These are phyloP conservation scores for Perithous albicinctus DNA, from an alignment of 2,888 invertebrate species.

Conservation along the genomic window DNA sequence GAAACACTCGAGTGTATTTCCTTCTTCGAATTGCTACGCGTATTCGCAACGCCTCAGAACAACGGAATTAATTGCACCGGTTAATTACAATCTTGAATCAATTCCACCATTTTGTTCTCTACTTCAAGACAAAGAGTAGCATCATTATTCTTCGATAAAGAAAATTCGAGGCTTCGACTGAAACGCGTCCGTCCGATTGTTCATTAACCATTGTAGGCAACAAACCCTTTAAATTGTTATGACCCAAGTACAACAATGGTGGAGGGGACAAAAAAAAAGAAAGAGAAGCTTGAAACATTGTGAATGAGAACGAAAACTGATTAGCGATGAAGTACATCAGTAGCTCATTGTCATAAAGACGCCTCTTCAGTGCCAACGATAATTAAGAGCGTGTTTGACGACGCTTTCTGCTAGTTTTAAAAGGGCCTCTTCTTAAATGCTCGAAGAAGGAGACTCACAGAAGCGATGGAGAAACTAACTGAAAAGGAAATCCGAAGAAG, in stretches of 20 bases:
- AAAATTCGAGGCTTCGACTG: neutral
- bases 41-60: constrained; percentile 59
- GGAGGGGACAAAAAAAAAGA: constrained; percentile 28
- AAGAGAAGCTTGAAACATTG: constrained; percentile 69
- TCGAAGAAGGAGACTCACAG: constrained; percentile 35
- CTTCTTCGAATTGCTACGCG: constrained; percentile 54
- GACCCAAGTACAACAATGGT: constrained; percentile 9
- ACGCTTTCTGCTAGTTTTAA: constrained; percentile 55
- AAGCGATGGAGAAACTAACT: constrained; percentile 37
- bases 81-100: constrained; percentile 57
- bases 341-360: constrained; percentile 40
- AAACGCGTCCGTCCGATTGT: no score
- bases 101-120: neutral
- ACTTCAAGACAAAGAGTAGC: constrained; percentile 1
- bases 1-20: constrained; percentile 52
- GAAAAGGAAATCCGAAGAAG: constrained; percentile 64
- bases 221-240: constrained; percentile 38
- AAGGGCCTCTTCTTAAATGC: constrained; percentile 50
- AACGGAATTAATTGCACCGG: constrained; percentile 61
- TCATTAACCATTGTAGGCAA: no score
- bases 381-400: constrained; percentile 65
- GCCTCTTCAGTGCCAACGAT: constrained; percentile 48
- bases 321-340: constrained; percentile 69
- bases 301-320: constrained; percentile 75
- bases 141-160: neutral